Percentiles rank a stretch among this genome's conserved stretches.
phyloP scores from a whole-genome alignment of 2,797 vertebrate genomes.

The Uromys caudimaculatus region DNA sequence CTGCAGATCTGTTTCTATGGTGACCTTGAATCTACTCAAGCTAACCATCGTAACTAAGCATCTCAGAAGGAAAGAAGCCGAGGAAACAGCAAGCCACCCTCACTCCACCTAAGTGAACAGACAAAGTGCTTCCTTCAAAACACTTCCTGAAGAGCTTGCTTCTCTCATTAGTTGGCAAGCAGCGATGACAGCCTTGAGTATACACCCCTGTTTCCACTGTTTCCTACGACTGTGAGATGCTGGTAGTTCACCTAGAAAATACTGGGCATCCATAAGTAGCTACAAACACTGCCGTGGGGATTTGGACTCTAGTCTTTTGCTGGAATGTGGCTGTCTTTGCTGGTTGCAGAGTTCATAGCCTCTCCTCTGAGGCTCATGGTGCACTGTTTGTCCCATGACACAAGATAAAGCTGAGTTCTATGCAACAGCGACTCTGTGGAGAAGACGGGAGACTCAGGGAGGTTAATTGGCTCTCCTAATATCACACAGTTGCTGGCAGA shows the following conservation, averaged over 20 bases:
- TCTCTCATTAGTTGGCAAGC: background rate
- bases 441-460: conserved; percentile 18
- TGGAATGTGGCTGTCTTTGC: background rate
- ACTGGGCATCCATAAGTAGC: background rate
- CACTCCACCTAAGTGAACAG: background rate
- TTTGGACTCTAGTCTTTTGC: background rate
- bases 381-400: background rate
- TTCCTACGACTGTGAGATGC: background rate
- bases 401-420: conserved; percentile 8
- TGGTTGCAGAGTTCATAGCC: background rate
- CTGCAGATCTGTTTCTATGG: background rate
- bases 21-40: background rate
- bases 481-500: conserved; percentile 27
- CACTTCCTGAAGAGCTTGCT: background rate
- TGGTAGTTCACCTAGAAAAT: background rate
- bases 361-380: background rate
- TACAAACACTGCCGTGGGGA: background rate
- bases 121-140: background rate
- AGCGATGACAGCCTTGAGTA: background rate
- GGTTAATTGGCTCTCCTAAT: conserved; percentile 70
- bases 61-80: background rate
- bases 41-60: background rate
- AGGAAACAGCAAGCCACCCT: background rate
- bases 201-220: background rate
- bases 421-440: background rate